Percentiles rank a stretch among this genome's conserved stretches.
phyloP scores from a whole-genome alignment of 2,113 vertebrate species.

The Crotophaga sulcirostris region DNA sequence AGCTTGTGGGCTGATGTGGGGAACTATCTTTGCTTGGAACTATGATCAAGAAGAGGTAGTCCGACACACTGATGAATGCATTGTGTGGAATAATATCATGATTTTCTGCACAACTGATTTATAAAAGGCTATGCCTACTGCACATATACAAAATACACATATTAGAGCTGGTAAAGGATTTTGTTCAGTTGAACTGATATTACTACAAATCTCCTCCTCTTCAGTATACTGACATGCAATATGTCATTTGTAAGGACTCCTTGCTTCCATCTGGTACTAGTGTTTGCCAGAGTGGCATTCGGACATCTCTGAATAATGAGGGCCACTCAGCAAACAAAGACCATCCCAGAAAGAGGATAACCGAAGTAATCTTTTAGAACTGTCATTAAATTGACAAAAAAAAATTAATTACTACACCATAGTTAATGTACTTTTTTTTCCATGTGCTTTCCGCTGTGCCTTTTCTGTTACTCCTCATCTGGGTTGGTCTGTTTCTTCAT shows the following conservation, averaged over 20 bases:
- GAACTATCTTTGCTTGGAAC: background rate
- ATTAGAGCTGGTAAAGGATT: background rate
- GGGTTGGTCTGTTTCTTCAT: background rate
- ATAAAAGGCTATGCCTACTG: background rate
- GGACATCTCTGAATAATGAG: background rate
- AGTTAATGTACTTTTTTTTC: background rate
- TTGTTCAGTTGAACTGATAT: background rate
- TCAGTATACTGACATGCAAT: background rate
- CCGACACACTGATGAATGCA: background rate
- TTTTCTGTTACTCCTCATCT: background rate
- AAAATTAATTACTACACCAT: background rate
- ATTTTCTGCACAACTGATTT: background rate
- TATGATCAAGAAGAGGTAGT: background rate
- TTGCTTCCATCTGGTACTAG: background rate
- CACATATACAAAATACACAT: background rate
- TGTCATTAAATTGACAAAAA: background rate
- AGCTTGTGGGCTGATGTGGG: background rate
- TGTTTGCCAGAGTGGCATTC: background rate
- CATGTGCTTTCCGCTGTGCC: background rate
- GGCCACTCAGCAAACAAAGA: background rate
- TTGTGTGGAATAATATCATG: background rate
- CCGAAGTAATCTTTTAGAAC: background rate
- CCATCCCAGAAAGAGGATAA: background rate
- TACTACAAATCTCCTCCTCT: conserved; percentile 7
- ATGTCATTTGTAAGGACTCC: background rate